phyloP scores from a whole-genome alignment of 2,113 vertebrate genomes.

The Xiphophorus maculatus region DNA sequence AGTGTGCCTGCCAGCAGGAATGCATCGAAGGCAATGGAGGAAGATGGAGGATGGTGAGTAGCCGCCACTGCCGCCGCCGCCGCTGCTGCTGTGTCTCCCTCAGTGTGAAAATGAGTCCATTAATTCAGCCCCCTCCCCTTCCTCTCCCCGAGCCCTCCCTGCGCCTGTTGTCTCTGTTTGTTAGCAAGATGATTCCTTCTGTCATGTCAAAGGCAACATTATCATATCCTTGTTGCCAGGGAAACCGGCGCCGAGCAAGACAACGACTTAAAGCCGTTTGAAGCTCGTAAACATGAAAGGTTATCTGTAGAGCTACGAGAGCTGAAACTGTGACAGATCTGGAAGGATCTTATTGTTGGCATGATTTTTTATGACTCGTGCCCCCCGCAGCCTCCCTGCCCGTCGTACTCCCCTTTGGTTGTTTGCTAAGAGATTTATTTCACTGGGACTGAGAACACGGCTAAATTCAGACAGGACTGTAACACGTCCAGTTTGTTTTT shows the following conservation, averaged over 20 bases:
- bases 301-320: conserved; percentile 64
- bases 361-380: conserved; percentile 11
- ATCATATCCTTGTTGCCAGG: conserved; percentile 82
- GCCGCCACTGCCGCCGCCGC: conserved; percentile 50
- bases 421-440: conserved; percentile 41
- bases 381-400: conserved; percentile 25
- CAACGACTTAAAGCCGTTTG: conserved; percentile 76
- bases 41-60: conserved; percentile 74
- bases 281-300: conserved; percentile 78
- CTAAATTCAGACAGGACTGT: conserved; percentile 3
- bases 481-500: conserved; percentile 16
- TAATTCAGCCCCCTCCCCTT: conserved; percentile 67
- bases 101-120: conserved; percentile 80
- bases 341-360: conserved; percentile 49
- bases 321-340: conserved; percentile 55
- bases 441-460: conserved; percentile 28
- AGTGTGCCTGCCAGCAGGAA: conserved; percentile 74
- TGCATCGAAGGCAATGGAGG: conserved; percentile 68
- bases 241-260: conserved; percentile 75
- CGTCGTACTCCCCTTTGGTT: conserved; percentile 28
- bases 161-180: conserved; percentile 82
- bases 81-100: conserved; percentile 64
- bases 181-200: conserved; percentile 83
- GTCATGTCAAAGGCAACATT: conserved; percentile 83
- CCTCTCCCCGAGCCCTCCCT: conserved; percentile 60